A percentile compares a stretch with the other conserved stretches of the same genome.
These are phyloP conservation scores for Ophion costatus DNA, from an alignment of 2,888 invertebrate genomes.

Conservation along the genomic window DNA sequence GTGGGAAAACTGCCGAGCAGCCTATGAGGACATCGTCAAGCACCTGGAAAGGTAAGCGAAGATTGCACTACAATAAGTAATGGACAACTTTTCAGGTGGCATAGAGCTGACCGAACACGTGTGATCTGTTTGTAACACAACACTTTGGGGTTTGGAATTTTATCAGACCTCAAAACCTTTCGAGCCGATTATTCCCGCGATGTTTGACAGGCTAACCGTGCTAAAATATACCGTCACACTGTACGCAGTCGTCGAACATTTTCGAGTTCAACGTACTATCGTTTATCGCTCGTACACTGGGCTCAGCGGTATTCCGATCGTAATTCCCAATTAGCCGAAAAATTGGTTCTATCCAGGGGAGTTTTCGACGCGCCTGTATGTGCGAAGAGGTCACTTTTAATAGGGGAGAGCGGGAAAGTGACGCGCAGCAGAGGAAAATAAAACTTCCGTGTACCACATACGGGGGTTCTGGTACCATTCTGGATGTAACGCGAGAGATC, in stretches of 20 bases:
- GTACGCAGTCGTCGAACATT: constrained; percentile 28
- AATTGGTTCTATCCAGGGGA: constrained; percentile 63
- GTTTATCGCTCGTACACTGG: constrained; percentile 37
- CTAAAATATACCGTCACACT: constrained; percentile 38
- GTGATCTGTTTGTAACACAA: constrained; percentile 1
- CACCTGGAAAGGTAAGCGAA: constrained; percentile 94
- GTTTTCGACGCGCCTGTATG: constrained; percentile 10
- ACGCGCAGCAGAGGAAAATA: constrained; percentile 27
- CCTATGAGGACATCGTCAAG: constrained; percentile 97
- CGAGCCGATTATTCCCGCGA: constrained; percentile 46
- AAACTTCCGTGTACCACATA: constrained; percentile 15
- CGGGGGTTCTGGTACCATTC: too few relatives aligned
- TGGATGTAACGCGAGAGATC: constrained; percentile 20
- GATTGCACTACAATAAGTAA: neutral
- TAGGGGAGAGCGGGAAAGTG: neutral
- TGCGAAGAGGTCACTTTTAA: constrained; percentile 25
- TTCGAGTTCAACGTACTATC: constrained; percentile 43
- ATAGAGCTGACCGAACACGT: neutral
- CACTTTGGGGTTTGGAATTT: constrained; percentile 36
- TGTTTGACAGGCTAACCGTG: constrained; percentile 42
- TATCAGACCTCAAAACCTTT: constrained; percentile 33
- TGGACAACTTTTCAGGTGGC: neutral
- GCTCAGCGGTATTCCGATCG: constrained; percentile 50
- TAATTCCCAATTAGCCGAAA: constrained; percentile 71
- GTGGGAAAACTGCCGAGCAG: constrained; percentile 97